Conservation (phyloP, 2,888 invertebrate species). For the Chrysolina oricalcia region DNA sequence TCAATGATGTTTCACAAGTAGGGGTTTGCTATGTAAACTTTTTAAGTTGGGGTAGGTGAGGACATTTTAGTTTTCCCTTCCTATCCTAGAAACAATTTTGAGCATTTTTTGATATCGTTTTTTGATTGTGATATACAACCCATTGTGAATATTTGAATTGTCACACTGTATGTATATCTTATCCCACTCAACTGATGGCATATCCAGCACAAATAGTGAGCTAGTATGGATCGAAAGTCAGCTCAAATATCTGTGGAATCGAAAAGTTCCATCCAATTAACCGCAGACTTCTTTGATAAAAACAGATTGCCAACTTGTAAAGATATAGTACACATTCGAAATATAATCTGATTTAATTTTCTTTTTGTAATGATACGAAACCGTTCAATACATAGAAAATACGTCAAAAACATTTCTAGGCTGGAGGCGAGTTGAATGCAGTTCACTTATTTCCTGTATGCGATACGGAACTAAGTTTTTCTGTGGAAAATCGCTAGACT, state of each 20-base stretch:
- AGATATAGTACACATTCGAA: neutral
- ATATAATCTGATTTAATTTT: neutral
- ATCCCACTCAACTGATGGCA: too few relatives aligned
- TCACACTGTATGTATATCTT: too few relatives aligned
- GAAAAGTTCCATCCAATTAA: neutral
- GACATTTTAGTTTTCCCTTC: too few relatives aligned
- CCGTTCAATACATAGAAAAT: slow-evolving; percentile 32
- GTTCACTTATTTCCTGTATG: neutral
- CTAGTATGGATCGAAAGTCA: neutral
- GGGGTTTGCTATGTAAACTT: too few relatives aligned
- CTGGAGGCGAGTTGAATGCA: slow-evolving; percentile 27
- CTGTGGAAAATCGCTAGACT: too few relatives aligned
- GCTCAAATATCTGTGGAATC: neutral
- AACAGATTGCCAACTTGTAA: neutral
- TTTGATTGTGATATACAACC: too few relatives aligned
- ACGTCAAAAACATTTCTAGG: slow-evolving; percentile 40
- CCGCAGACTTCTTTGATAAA: neutral
- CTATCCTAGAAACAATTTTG: too few relatives aligned
- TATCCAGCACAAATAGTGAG: neutral
- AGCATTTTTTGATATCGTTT: too few relatives aligned
- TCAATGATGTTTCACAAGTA: too few relatives aligned
- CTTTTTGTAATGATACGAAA: neutral
- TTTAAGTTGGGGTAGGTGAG: too few relatives aligned
- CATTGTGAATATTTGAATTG: too few relatives aligned
- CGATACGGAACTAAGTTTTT: neutral